Percentiles rank a stretch among this genome's conserved stretches.
phyloP scores from a whole-genome alignment of 2,797 vertebrate genomes.

The Peromyscus nudipes region DNA sequence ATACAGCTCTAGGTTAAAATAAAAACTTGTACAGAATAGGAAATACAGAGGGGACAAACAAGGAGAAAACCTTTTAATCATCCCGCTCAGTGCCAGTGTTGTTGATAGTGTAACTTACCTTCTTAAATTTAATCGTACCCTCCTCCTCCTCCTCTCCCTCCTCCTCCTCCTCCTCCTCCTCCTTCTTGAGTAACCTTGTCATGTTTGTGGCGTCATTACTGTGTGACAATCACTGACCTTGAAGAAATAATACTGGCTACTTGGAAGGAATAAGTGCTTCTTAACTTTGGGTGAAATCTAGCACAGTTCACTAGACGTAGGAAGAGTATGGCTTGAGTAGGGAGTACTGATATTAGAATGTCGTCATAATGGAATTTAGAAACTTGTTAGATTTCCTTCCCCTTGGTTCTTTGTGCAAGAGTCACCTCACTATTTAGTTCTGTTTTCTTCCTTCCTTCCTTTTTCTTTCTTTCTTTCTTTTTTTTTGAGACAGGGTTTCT shows the following conservation, averaged over 20 bases:
- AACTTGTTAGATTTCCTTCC: not conserved
- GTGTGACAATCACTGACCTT: constrained; percentile 48
- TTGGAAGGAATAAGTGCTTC: constrained; percentile 28
- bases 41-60: constrained; percentile 10
- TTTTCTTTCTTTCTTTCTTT: no score
- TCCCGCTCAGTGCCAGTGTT: not conserved
- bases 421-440: constrained; percentile 11
- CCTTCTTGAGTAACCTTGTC: not conserved
- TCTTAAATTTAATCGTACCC: no score
- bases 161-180: no score
- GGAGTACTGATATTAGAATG: not conserved
- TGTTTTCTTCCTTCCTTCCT: no score
- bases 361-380: not conserved
- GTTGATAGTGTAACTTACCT: not conserved
- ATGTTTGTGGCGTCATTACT: constrained; percentile 44
- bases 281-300: not conserved
- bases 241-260: not conserved
- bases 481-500: not conserved
- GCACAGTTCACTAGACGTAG: not conserved
- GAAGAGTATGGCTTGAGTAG: not conserved
- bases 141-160: not conserved
- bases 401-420: constrained; percentile 15
- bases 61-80: not conserved
- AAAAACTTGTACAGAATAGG: constrained; percentile 23
- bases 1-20: constrained; percentile 26